These are phyloP conservation scores for Ctenopoma kingsleyae DNA, from an alignment of 2,797 vertebrate genomes.

Conservation along the genomic window DNA sequence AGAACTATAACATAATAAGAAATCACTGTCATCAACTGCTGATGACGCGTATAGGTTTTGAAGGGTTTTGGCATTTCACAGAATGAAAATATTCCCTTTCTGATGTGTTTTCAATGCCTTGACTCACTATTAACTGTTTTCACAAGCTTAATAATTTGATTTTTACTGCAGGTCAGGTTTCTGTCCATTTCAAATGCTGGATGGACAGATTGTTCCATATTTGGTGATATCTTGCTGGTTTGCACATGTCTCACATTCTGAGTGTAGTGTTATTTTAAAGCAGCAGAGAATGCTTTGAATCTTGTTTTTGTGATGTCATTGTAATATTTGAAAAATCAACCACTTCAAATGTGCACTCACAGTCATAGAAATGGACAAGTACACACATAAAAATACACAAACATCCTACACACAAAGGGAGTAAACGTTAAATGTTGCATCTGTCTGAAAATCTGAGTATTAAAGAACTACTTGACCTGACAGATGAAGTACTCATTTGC, in stretches of 20 bases:
- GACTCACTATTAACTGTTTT: background rate
- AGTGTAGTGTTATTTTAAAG: conserved; percentile 30
- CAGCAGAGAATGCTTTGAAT: conserved; percentile 13
- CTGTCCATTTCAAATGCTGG: background rate
- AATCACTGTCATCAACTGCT: too few relatives aligned
- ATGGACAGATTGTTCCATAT: conserved; percentile 22
- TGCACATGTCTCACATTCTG: background rate
- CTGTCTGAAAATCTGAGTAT: conserved; percentile 61
- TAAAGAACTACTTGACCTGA: conserved; percentile 75
- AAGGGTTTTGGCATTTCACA: too few relatives aligned
- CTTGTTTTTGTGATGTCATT: conserved; percentile 11
- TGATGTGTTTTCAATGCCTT: background rate
- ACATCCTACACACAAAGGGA: conserved; percentile 47
- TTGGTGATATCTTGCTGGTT: conserved; percentile 14
- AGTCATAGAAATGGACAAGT: conserved; percentile 6
- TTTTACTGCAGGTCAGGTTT: conserved; percentile 4
- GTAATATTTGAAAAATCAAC: conserved; percentile 30
- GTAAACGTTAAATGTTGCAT: conserved; percentile 59
- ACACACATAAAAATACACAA: conserved; percentile 23
- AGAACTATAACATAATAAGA: too few relatives aligned
- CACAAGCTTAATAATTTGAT: background rate
- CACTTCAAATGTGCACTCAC: conserved; percentile 25
- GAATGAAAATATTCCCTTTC: too few relatives aligned
- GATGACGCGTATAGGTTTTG: too few relatives aligned
- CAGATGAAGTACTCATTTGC: conserved; percentile 62